Base-by-base conservation (phyloP, 1,140 invertebrate genomes). In the Leptopilina boulardi region DNA sequence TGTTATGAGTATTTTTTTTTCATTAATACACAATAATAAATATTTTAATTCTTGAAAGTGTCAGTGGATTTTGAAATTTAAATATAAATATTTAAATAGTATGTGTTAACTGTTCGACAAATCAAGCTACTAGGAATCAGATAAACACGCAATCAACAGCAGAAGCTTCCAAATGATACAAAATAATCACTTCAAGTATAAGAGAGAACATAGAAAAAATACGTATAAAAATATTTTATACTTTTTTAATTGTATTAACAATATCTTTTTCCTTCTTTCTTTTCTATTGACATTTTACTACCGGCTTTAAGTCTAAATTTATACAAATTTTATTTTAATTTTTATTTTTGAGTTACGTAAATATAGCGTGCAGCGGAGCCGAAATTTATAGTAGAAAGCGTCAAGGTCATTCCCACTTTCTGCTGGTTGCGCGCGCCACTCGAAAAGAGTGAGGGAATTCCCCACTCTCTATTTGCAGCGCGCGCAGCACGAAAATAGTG, bases 21-120 rank as follows among this genome's bases (percentile, higher is more conserved):
- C 34, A 38, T 8, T 38, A 38, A 38, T 6, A n/a, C n/a, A n/a
- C n/a, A n/a, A 38, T 38, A 30, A 30, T 38, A 38, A 38, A 38
- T 30, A 30, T 30, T 38, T 11, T 34, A 10, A 47, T 18, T 56
- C 10, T n/a, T 23, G 21, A 11, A 26, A 3, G 54, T 59, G 11
- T 15, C 1, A 26, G 26, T 59, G 56, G 23, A 10, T 26, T 5
- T 59, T 59, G 21, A 59, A 30, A 59, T 26, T 23, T 13, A 56
- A 56, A 19, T 56, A 54, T 42, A 42, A 8, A 42, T 2, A 9
- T 38, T 4, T 38, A 3, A 51, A 5, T 51, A 18, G 18, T 51
- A 23, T 59, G 21, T 59, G 19, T 51, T 51, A n/a, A 56, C 54
- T 56, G 54, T 66, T 66, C 59, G 13, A 8, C 13, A 66, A 34